A percentile compares a stretch with the other conserved stretches of the same genome.
These are phyloP conservation scores for Actinernus sp. DNA, from an alignment of 92 coral and sea anemone genomes.

Conservation along the genomic window DNA sequence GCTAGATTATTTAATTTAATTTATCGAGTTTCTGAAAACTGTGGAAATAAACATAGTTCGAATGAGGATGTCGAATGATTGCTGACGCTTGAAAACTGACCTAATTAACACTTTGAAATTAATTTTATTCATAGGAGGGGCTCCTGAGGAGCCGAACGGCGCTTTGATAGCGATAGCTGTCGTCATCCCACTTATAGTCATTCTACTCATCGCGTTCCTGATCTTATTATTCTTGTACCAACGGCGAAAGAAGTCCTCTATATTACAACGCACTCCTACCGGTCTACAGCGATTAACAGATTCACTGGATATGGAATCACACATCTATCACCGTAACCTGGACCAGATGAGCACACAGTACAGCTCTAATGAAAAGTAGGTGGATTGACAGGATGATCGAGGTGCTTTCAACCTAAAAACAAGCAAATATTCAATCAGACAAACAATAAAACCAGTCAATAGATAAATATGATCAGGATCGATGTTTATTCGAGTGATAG, in stretches of 20 bases:
- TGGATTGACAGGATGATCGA: too few relatives aligned
- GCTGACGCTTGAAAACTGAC: too few relatives aligned
- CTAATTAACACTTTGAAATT: neutral
- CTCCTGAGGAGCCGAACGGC: neutral
- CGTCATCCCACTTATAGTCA: slow-evolving; percentile 45
- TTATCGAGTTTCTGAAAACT: neutral
- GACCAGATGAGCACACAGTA: slow-evolving; percentile 2
- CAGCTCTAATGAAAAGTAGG: slow-evolving; percentile 17
- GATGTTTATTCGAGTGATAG: too few relatives aligned
- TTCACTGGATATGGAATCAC: slow-evolving; percentile 8
- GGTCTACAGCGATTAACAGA: slow-evolving; percentile 52
- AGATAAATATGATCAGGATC: too few relatives aligned
- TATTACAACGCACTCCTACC: slow-evolving; percentile 30
- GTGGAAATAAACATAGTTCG: neutral
- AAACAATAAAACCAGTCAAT: too few relatives aligned
- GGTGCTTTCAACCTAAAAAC: too few relatives aligned
- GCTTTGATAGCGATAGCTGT: slow-evolving; percentile 52
- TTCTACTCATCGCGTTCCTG: slow-evolving; percentile 19
- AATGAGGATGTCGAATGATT: too few relatives aligned
- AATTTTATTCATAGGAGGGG: neutral
- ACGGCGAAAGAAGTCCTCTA: slow-evolving; percentile 8
- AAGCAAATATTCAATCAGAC: too few relatives aligned
- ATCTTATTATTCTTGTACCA: slow-evolving; percentile 12
- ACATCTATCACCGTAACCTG: slow-evolving; percentile 50
- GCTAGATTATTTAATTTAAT: too few relatives aligned